A percentile compares a stretch with the other conserved stretches of the same genome.
Evolutionary conservation across 1,140 invertebrate genomes (phyloP).

Genomic region (Trissolcus basalis): DNA sequence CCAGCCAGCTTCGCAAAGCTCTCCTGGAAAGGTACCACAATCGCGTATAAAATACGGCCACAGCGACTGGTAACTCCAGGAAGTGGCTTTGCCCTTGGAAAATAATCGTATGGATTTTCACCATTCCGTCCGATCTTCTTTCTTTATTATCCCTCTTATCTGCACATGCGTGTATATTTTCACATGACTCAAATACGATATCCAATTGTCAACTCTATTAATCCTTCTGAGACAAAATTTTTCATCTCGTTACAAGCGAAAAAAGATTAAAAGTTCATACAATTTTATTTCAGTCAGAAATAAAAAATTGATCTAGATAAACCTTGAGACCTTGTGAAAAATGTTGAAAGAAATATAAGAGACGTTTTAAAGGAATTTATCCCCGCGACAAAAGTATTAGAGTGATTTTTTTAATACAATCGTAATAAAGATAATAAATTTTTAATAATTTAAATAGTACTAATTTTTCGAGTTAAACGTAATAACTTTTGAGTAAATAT

Average conservation of each 20-base stretch:
- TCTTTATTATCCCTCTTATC: constrained; percentile 34
- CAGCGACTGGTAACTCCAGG: constrained; percentile 57
- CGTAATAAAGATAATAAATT: no score
- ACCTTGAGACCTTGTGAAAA: no score
- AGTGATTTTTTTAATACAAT: no score
- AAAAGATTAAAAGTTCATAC: background rate
- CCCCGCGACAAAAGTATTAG: no score
- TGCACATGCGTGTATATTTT: constrained; percentile 31
- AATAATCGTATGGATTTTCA: constrained; percentile 57
- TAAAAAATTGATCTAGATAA: no score
- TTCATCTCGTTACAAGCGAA: background rate
- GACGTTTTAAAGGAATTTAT: no score
- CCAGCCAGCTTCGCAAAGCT: constrained; percentile 48
- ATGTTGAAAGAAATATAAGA: no score
- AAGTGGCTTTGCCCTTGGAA: constrained; percentile 59
- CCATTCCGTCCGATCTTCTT: constrained; percentile 33
- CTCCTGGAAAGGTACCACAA: constrained; percentile 59
- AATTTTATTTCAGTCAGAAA: no score
- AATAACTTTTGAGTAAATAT: no score
- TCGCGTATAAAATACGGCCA: constrained; percentile 59
- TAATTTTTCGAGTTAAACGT: no score
- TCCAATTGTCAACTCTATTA: no score
- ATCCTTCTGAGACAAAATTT: background rate
- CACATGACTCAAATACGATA: background rate
- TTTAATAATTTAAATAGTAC: no score